Conservation (phyloP, 2,888 invertebrate genomes). For the Xylota sylvarum region DNA sequence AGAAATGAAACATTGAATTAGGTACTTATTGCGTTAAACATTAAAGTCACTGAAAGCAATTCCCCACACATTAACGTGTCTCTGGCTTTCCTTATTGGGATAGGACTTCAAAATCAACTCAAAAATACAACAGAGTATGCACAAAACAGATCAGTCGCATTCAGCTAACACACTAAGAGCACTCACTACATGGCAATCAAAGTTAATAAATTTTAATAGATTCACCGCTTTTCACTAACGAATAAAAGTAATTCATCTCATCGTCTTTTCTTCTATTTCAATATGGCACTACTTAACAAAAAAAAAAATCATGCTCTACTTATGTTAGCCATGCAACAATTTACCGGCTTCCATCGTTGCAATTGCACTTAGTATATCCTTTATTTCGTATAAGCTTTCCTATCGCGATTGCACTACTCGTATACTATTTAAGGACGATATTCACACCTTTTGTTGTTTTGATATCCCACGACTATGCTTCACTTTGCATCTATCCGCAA, state of each 20-base stretch:
- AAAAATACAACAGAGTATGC: not conserved
- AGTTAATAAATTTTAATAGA: not conserved
- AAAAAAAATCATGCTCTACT: slow-evolving; percentile 41
- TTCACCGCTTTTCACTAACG: not conserved
- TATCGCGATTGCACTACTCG: too few species aligned
- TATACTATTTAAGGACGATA: not conserved
- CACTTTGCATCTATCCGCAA: not conserved
- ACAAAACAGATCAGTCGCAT: not conserved
- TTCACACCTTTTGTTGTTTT: slow-evolving; percentile 24
- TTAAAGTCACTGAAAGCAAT: too few species aligned
- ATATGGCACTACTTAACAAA: not conserved
- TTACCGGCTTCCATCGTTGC: slow-evolving; percentile 61
- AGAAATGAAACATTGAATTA: too few species aligned
- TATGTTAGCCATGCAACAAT: slow-evolving; percentile 46
- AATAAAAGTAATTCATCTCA: not conserved
- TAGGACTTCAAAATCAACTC: not conserved
- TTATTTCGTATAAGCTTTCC: not conserved
- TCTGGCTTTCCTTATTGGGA: too few species aligned
- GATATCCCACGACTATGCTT: slow-evolving; percentile 2
- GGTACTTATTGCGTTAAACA: too few species aligned
- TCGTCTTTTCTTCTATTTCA: not conserved
- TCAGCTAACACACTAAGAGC: not conserved
- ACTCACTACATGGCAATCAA: not conserved
- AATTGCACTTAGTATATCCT: slow-evolving; percentile 29
- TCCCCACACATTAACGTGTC: too few species aligned